phyloP scores from a whole-genome alignment of 2,888 invertebrate genomes.

The Amphipoea lucens region DNA sequence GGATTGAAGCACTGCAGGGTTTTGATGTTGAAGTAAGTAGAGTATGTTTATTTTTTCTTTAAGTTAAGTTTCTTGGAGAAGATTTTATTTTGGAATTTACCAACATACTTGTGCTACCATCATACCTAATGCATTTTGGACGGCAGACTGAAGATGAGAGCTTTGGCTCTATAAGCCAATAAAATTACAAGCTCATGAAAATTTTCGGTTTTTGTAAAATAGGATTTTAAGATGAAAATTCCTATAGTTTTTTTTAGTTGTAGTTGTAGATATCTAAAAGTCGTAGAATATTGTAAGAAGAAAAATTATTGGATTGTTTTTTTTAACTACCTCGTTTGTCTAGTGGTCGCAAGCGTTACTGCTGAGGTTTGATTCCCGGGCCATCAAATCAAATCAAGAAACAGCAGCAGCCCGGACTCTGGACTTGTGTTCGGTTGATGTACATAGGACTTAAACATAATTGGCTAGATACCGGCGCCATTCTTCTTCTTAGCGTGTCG shows the following conservation, averaged over 20 bases:
- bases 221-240: not conserved
- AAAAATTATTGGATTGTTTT: not conserved
- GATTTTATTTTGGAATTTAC: not conserved
- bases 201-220: not conserved
- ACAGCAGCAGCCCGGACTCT: not conserved
- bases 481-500: too few relatives aligned
- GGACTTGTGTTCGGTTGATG: not conserved
- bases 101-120: not conserved
- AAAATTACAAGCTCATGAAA: not conserved
- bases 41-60: not conserved
- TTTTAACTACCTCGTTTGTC: not conserved
- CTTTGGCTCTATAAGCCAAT: not conserved
- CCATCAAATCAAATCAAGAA: too few relatives aligned
- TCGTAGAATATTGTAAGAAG: not conserved
- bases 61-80: not conserved
- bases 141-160: not conserved
- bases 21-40: slow-evolving; percentile 76
- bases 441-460: too few relatives aligned
- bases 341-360: not conserved
- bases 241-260: not conserved
- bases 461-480: too few relatives aligned
- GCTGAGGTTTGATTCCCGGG: not conserved
- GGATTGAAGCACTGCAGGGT: slow-evolving; percentile 81
- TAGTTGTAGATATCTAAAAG: not conserved
- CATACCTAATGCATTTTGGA: not conserved